Conservation (phyloP, 2,888 invertebrate genomes). For the Tetragonisca angustula region DNA sequence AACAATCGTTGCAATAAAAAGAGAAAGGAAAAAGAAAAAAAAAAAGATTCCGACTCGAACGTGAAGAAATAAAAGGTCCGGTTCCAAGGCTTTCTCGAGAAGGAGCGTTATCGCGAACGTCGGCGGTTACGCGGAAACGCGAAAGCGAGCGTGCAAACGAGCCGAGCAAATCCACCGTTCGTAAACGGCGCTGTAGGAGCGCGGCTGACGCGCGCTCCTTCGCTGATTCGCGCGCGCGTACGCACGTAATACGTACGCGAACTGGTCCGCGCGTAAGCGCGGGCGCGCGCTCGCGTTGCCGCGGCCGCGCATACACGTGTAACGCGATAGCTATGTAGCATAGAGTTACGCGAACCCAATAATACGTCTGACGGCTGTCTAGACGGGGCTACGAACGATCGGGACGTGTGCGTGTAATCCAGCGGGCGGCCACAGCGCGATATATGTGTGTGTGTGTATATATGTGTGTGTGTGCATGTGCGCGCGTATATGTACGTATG, state of each 20-base stretch:
- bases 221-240: constrained; percentile 15
- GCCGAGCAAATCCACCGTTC: constrained; percentile 9
- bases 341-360: constrained; percentile 80
- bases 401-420: constrained; percentile 63
- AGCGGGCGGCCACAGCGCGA: constrained; percentile 49
- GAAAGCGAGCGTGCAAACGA: not conserved
- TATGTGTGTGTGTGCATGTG: constrained; percentile 10
- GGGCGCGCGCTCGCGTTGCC: constrained; percentile 33
- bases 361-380: constrained; percentile 82
- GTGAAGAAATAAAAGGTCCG: no score
- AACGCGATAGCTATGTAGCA: constrained; percentile 74
- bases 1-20: no score
- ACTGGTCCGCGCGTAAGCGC: constrained; percentile 10
- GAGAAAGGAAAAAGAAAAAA: no score
- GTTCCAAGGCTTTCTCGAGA: no score
- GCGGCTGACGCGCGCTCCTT: constrained; percentile 21
- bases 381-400: constrained; percentile 75
- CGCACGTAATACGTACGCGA: constrained; percentile 22
- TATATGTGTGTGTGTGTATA: not conserved
- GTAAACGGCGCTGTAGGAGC: constrained; percentile 50
- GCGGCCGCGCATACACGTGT: constrained; percentile 55
- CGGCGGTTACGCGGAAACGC: no score
- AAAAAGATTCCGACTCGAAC: no score
- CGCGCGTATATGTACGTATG: constrained; percentile 8
- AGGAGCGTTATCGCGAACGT: no score